Percentiles rank a stretch among this genome's conserved stretches.
Evolutionary conservation across 2,888 invertebrate species (phyloP).

Genomic region (Sphaeridia pumilis): DNA sequence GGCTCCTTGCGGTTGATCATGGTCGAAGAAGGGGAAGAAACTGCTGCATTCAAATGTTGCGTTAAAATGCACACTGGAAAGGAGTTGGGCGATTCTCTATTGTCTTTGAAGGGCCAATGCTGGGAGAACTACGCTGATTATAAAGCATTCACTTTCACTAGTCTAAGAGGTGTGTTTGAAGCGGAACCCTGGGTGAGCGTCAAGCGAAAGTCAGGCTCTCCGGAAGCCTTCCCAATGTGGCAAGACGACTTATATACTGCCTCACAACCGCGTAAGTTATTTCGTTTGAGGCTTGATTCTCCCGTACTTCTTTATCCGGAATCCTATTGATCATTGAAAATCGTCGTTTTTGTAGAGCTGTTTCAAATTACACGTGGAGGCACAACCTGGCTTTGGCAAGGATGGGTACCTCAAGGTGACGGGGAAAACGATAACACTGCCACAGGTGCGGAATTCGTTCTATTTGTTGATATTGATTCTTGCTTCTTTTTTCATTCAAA

Average conservation of each 20-base stretch:
- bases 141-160: slow-evolving; percentile 65
- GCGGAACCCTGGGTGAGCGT: slow-evolving; percentile 65
- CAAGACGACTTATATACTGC: slow-evolving; percentile 76
- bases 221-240: slow-evolving; percentile 73
- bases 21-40: slow-evolving; percentile 63
- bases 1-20: slow-evolving; percentile 41
- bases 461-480: background rate
- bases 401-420: slow-evolving; percentile 64
- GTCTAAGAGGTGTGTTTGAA: slow-evolving; percentile 67
- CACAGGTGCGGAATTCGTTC: slow-evolving; percentile 14
- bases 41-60: slow-evolving; percentile 53
- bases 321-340: no score
- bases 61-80: slow-evolving; percentile 8
- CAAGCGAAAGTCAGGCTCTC: slow-evolving; percentile 46
- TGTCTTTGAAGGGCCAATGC: slow-evolving; percentile 4
- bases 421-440: slow-evolving; percentile 22
- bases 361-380: slow-evolving; percentile 65
- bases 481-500: background rate
- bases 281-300: no score
- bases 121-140: slow-evolving; percentile 33
- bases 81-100: slow-evolving; percentile 15
- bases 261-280: slow-evolving; percentile 63
- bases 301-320: no score
- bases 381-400: slow-evolving; percentile 85
- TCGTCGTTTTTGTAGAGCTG: slow-evolving; percentile 53